Evolutionary conservation across 2,113 vertebrate species (phyloP).

Genomic region (Sinocyclocheilus rhinocerous): DNA sequence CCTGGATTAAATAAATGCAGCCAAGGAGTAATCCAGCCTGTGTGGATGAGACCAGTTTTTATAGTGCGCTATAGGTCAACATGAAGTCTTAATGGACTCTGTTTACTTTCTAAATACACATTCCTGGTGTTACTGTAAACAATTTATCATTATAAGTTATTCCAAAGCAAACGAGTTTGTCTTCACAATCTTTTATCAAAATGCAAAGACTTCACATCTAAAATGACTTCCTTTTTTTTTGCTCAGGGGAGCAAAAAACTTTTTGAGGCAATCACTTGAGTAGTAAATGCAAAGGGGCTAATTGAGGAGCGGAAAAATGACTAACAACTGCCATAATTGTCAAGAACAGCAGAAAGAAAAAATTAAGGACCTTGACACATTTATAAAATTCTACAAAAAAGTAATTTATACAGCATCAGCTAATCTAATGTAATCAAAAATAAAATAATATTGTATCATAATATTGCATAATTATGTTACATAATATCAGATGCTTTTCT

Average conservation of each 20-base stretch:
- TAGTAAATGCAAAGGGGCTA: too few relatives aligned
- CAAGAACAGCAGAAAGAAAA: too few relatives aligned
- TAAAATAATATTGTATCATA: too few relatives aligned
- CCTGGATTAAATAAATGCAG: conserved; percentile 38
- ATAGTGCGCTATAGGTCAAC: not conserved
- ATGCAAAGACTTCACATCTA: not conserved
- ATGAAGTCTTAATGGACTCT: not conserved
- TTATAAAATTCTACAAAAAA: too few relatives aligned
- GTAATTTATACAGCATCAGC: too few relatives aligned
- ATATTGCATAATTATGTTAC: too few relatives aligned
- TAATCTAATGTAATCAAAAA: too few relatives aligned
- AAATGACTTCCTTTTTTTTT: not conserved
- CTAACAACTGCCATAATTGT: too few relatives aligned
- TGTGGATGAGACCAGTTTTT: not conserved
- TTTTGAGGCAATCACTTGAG: too few relatives aligned
- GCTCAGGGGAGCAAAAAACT: not conserved
- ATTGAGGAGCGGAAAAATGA: too few relatives aligned
- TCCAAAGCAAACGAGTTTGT: not conserved
- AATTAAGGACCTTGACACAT: too few relatives aligned
- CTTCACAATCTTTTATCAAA: not conserved
- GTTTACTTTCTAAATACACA: not conserved
- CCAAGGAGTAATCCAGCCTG: conserved; percentile 30
- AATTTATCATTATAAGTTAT: not conserved
- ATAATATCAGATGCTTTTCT: too few relatives aligned
- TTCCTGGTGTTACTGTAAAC: not conserved